phyloP scores from a whole-genome alignment of 2,888 invertebrate genomes.

The Nebria salina region DNA sequence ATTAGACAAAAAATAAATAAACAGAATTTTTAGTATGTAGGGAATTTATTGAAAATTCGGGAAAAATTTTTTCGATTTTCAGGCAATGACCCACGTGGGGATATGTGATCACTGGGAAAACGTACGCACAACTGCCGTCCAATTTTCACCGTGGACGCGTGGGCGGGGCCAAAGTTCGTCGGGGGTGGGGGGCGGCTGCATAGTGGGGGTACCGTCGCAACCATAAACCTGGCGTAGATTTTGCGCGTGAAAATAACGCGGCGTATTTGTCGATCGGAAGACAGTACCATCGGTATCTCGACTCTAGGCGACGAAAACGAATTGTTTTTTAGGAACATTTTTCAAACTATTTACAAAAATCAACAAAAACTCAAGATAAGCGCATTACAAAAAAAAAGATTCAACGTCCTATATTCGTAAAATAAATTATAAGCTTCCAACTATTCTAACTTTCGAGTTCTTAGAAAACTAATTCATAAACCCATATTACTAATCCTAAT shows the following conservation, averaged over 20 bases:
- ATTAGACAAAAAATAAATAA: background rate
- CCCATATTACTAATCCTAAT: too few relatives aligned
- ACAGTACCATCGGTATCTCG: background rate
- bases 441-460: too few relatives aligned
- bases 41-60: background rate
- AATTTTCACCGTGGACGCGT: slow-evolving; percentile 1
- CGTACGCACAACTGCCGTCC: background rate
- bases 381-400: too few relatives aligned
- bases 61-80: background rate
- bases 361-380: too few relatives aligned
- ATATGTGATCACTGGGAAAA: background rate
- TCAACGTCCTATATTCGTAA: too few relatives aligned
- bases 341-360: too few relatives aligned
- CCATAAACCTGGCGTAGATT: slow-evolving; percentile 12
- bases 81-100: background rate
- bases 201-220: slow-evolving; percentile 17
- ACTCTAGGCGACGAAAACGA: background rate
- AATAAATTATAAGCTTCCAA: too few relatives aligned
- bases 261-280: background rate
- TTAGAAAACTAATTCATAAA: too few relatives aligned
- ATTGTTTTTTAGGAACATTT: background rate
- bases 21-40: background rate
- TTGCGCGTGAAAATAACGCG: background rate
- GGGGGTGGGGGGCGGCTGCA: background rate
- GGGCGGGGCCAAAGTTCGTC: background rate